Evolutionary conservation across 2,888 invertebrate species (phyloP).

Genomic region (Zeuzera pyrina): DNA sequence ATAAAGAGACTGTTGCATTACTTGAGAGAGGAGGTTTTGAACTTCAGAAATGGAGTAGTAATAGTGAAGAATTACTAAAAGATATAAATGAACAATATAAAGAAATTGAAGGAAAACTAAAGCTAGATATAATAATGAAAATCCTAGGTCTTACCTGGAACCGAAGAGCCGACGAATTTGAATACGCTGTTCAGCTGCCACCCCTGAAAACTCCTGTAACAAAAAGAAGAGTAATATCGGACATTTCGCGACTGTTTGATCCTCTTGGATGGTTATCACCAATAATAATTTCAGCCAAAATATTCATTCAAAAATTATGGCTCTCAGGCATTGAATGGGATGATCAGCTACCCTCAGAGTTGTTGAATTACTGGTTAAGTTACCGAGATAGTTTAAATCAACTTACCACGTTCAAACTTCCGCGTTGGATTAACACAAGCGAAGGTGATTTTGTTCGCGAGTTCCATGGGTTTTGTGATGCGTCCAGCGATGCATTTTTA

Average conservation of each 20-base stretch:
- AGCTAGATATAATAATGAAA: slow-evolving; percentile 10
- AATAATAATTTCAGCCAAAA: slow-evolving; percentile 11
- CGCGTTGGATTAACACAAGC: not conserved
- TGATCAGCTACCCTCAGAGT: not conserved
- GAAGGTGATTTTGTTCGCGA: not conserved
- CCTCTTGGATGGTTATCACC: slow-evolving; percentile 17
- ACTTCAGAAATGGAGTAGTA: slow-evolving; percentile 21
- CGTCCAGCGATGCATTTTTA: slow-evolving; percentile 1
- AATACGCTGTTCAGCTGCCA: slow-evolving; percentile 7
- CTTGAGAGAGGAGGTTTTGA: slow-evolving; percentile 21
- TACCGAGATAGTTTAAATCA: not conserved
- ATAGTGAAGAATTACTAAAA: slow-evolving; percentile 12
- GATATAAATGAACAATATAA: slow-evolving; percentile 4
- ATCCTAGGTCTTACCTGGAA: slow-evolving; percentile 12
- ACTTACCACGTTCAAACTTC: not conserved
- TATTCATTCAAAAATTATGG: slow-evolving; percentile 15
- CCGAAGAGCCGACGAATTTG: slow-evolving; percentile 9
- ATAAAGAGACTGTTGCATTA: slow-evolving; percentile 15
- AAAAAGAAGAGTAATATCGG: slow-evolving; percentile 10
- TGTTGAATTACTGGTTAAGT: not conserved
- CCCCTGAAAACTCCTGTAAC: slow-evolving; percentile 4
- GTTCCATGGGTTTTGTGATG: slow-evolving; percentile 1
- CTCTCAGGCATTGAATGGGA: slow-evolving; percentile 3
- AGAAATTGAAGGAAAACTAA: slow-evolving; percentile 8
- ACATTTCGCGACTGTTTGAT: slow-evolving; percentile 13